phyloP scores from a whole-genome alignment of 1,140 invertebrate genomes.

The Leptinotarsa defecta region DNA sequence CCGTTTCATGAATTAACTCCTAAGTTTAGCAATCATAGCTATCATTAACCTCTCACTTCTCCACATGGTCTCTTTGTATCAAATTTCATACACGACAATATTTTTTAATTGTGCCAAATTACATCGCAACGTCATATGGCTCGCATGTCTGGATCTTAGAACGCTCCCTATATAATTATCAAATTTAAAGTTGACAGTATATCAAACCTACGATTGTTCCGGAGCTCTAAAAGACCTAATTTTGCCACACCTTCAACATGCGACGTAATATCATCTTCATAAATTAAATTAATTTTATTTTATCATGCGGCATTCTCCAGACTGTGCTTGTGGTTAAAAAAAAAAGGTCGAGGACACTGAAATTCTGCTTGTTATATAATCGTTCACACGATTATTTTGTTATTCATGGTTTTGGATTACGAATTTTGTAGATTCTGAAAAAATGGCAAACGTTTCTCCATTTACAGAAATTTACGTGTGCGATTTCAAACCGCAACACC shows the following conservation, averaged over 20 bases:
- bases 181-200: slow-evolving; percentile 36
- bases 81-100: background rate
- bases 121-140: slow-evolving; percentile 3
- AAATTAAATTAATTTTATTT: background rate
- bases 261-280: slow-evolving; percentile 1
- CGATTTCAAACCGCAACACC: no score
- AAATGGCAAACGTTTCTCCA: no score
- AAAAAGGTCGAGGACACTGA: no score
- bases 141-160: slow-evolving; percentile 16
- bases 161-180: slow-evolving; percentile 36
- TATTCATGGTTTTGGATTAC: no score
- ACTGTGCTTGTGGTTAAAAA: no score
- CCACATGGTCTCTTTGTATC: background rate
- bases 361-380: no score
- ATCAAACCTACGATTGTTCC: slow-evolving; percentile 39
- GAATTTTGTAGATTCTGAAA: no score
- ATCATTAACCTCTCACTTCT: no score
- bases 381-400: no score
- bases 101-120: slow-evolving; percentile 1
- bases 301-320: background rate
- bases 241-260: slow-evolving; percentile 31
- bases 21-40: no score
- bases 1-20: no score
- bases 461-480: no score
- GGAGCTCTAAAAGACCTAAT: slow-evolving; percentile 20